Base-by-base conservation (phyloP, 2,888 invertebrate genomes). In the Hypolimnas misippus region DNA sequence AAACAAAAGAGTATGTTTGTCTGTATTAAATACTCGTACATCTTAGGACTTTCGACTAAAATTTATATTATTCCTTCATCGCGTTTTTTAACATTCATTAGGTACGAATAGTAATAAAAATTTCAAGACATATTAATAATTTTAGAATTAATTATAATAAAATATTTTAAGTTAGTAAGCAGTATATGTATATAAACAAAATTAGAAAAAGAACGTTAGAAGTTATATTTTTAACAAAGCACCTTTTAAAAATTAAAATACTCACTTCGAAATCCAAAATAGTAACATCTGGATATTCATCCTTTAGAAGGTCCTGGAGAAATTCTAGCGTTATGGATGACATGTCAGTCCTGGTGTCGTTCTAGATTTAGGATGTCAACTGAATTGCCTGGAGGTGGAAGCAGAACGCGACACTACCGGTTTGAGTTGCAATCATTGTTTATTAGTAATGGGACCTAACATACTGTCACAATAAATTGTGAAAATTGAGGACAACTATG, bases 251-350 rank as follows among this genome's bases (percentile, higher is more conserved):
- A 14, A 16, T 29, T 14, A 8, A 25, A 54, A 42, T 3, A 65
- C 73, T 70, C 76, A 93, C 94, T 92, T 94, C 90, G 79, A 91
- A 93, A 29, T 91, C 82, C 60, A 90, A 87, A 70, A 94, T 88
- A 51, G 83, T 81, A 53, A 94, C 93, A 73, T 93, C 92, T 55
- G 93, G 93, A 70, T 93, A 91, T 44, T 93, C 91, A 38, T 89
- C 88, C 68, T 87, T 88, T 62, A 94, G 87, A 46, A 94, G 82
- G 12, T 92, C 84, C 76, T 91, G 93, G 68, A 94, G 84, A 69
- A 93, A 89, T 61, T 93, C 92, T 65, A 94, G 78, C n/a, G 92
- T 92, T 55, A 94, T 81, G 67, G 83, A 80, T 12, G 84, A 81
- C 90, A 91, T 91, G 72, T 63, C 21, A 17, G 8, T 46, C 51